Conservation (phyloP, 2,888 invertebrate species). For the Tanypteryx hageni region DNA sequence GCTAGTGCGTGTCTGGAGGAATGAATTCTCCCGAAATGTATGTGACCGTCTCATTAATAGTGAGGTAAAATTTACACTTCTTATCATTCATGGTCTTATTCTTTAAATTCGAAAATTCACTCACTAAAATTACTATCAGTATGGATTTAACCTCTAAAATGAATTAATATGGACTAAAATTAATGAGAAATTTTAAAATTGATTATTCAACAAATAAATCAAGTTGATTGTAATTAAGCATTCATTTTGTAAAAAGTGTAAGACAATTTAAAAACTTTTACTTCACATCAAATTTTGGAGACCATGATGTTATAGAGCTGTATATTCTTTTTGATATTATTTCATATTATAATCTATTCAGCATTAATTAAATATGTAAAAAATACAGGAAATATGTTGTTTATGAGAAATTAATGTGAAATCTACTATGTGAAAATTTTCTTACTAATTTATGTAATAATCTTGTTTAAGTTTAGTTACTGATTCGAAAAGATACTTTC, state of each 20-base stretch:
- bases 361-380: too few species aligned
- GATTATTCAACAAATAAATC: too few species aligned
- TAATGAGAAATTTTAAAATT: too few species aligned
- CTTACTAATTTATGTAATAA: too few species aligned
- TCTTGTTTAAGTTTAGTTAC: too few species aligned
- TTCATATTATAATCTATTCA: background rate
- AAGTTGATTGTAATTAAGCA: too few species aligned
- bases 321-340: background rate
- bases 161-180: background rate
- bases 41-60: constrained; percentile 89
- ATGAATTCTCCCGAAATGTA: constrained; percentile 91
- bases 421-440: too few species aligned
- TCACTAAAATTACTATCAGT: background rate
- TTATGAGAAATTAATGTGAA: too few species aligned
- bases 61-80: constrained; percentile 74
- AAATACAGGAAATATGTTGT: too few species aligned
- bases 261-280: too few species aligned
- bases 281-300: background rate
- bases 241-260: too few species aligned
- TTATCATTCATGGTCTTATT: background rate
- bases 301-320: background rate
- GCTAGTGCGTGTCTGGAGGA: constrained; percentile 92
- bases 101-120: background rate
- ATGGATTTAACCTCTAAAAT: background rate
- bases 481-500: too few species aligned